These are phyloP conservation scores for Spodoptera exigua DNA, from an alignment of 2,888 invertebrate genomes.

Conservation along the genomic window DNA sequence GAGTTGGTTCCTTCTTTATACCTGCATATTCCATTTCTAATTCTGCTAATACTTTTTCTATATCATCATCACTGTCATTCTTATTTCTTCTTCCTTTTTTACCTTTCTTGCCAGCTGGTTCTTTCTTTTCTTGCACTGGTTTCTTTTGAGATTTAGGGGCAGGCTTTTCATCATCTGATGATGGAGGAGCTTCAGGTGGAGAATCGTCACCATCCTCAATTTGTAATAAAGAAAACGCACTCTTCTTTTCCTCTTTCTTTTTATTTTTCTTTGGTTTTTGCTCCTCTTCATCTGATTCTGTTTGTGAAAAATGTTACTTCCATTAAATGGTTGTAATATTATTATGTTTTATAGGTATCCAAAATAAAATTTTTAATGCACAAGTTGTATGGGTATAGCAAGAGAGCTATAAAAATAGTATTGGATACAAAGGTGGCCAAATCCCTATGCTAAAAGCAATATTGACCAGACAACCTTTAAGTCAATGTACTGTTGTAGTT, in stretches of 20 bases:
- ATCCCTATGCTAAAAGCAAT: no score
- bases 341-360: no score
- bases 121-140: conserved; percentile 79
- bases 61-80: conserved; percentile 94
- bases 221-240: conserved; percentile 91
- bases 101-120: conserved; percentile 90
- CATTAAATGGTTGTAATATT: no score
- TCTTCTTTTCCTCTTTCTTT: conserved; percentile 86
- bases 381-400: no score
- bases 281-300: conserved; percentile 84
- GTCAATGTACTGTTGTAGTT: no score
- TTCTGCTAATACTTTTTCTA: conserved; percentile 95
- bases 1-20: conserved; percentile 85
- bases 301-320: conserved; percentile 5
- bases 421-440: no score
- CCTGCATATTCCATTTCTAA: conserved; percentile 94
- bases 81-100: conserved; percentile 93
- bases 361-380: no score
- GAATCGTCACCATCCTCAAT: conserved; percentile 90
- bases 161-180: conserved; percentile 84
- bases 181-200: conserved; percentile 78
- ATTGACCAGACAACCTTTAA: no score
- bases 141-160: conserved; percentile 78
- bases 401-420: no score
- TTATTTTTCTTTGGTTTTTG: conserved; percentile 82